Evolutionary conservation across 1,140 invertebrate species (phyloP), one percentile per base, ranked within the genome.

Genomic region (Drosophila mojavensis): DNA sequence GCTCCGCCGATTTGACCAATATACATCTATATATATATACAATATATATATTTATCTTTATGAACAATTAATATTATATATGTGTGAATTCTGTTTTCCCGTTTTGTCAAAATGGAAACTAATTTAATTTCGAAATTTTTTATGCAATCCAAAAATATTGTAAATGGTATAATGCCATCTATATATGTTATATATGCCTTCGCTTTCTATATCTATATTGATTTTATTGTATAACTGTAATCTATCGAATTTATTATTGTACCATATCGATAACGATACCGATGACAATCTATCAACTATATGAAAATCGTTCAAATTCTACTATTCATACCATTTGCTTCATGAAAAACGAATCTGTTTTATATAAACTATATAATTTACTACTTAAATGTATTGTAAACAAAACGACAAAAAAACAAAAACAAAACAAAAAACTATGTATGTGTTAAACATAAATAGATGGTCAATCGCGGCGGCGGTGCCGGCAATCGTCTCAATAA

Each of bases 401-500:
- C 28, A 36, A 41, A 63, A 50, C 43, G 15, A 36, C 5, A 53
- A 58, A n/a, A 58, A 43, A 26, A 24, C 54, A 53, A 54, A 30
- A 26, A 24, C 54, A 53, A 54, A 30, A 56, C 5, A 13, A 20
- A 41, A 62, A 47, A 73, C 5, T 72, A 63, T 58, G 47, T 59
- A 60, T 48, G 50, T 53, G 43, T 41, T 17, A 39, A 20, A 45
- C 28, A 68, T 48, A 76, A 86, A 17, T 47, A 92, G 90, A 90
- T 92, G 91, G 90, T 91, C 90, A 91, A 90, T 92, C 91, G 91
- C 77, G 81, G 83, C 36, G 83, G 81, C 79, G 91, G 91, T 89
- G 84, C 71, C 76, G 91, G 91, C 91, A 92, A 91, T 92, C 91
- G 91, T 85, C 79, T 86, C 69, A 92, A 92, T 81, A 92, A 92